Evolutionary conservation across 2,888 invertebrate genomes (phyloP).

Genomic region (Camptogramma bilineatum): DNA sequence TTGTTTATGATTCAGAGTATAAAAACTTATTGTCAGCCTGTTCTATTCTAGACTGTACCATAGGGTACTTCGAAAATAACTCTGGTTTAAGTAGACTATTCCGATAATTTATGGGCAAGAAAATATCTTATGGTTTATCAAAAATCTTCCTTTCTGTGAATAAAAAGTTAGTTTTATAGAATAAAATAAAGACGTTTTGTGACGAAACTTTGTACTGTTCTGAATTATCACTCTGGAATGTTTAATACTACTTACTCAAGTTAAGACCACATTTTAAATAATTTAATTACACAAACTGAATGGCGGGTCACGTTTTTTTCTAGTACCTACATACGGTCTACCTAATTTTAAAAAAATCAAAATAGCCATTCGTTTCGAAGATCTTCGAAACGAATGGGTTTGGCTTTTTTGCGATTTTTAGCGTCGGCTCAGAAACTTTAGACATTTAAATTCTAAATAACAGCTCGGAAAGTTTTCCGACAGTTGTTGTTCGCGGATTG

Average conservation of each 20-base stretch:
- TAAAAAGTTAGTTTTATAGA: background rate
- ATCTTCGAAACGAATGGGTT: too few species aligned
- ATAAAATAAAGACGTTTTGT: constrained; percentile 12
- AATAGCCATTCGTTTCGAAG: too few species aligned
- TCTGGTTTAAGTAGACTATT: background rate
- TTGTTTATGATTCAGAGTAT: constrained; percentile 14
- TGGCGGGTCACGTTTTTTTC: too few species aligned
- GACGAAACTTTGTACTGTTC: constrained; percentile 8
- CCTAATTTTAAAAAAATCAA: too few species aligned
- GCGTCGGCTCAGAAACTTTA: too few species aligned
- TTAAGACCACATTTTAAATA: background rate
- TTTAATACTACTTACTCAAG: background rate
- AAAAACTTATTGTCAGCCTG: constrained; percentile 20
- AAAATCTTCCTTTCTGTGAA: constrained; percentile 26
- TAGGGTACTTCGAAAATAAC: constrained; percentile 13
- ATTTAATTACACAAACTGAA: too few species aligned
- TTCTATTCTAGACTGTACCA: constrained; percentile 16
- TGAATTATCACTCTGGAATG: background rate
- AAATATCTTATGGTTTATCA: constrained; percentile 15
- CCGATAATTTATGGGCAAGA: constrained; percentile 27
- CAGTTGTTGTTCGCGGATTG: too few species aligned
- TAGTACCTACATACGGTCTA: too few species aligned
- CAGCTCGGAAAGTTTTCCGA: too few species aligned
- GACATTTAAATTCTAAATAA: too few species aligned
- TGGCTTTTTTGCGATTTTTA: too few species aligned